Base-by-base conservation (phyloP, 2,797 vertebrate species). In the Danionella dracula region DNA sequence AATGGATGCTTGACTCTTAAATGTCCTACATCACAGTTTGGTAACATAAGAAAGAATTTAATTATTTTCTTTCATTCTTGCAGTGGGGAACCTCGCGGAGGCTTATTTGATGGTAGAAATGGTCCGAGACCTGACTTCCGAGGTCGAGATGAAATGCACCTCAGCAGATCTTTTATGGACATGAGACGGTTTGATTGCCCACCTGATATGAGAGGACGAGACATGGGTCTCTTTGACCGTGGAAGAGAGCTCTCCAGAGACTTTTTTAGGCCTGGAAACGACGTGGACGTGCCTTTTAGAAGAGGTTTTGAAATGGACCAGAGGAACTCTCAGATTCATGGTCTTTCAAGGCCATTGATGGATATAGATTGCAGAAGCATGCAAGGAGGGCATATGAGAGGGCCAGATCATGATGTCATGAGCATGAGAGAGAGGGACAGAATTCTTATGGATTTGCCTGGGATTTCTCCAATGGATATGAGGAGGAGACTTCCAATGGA, bases 81-180 rank as follows among this genome's bases (percentile, higher is more conserved):
- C 92, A 98, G 95, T 87, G 94, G 93, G 81, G 91, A 94, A 88
- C 86, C 81, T 71, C 93, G 89, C 86, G 94, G 94, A 87, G 93
- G 95, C 77, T 94, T 93, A 89, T 95, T 93, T 92, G 90, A 92
- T 76, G 90, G 90, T 86, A 89, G 92, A 92, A 92, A 94, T 88
- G 92, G 90, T 81, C 90, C 91, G 81, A 90, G 90, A 90, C 91
- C 92, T 85, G 92, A 92, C 83, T 95, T 86, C 81, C 91, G 92
- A 90, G 91, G 91, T 79, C 93, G 93, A 89, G 94, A 93, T 85
- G 92, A 91, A 68, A 93, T 94, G 89, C 92, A 92, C 79, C 93
- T 94, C 92, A 92, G 94, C 72, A 76, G 88, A 78, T 90, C 88
- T 29, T 88, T 84, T 48, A 90, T 93, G 90, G 93, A 94, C 79